Conservation (phyloP, 2,113 vertebrate genomes). For the Ciconia maguari region DNA sequence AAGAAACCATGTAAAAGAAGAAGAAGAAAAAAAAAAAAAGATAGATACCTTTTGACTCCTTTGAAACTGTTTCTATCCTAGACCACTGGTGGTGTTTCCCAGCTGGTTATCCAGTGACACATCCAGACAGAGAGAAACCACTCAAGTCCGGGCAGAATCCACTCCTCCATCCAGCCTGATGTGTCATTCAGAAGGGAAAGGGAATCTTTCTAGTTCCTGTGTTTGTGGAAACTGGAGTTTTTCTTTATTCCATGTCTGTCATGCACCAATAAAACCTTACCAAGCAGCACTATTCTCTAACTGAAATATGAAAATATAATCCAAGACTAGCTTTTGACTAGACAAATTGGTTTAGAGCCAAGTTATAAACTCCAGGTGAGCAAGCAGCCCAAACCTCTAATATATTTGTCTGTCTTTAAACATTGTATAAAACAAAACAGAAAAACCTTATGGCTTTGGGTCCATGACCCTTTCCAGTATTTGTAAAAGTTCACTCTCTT, state of each 20-base stretch:
- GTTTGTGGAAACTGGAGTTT: not conserved
- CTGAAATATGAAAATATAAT: conserved; percentile 42
- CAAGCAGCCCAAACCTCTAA: conserved; percentile 47
- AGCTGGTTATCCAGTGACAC: not conserved
- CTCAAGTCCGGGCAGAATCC: not conserved
- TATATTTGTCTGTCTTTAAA: conserved; percentile 57
- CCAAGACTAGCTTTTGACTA: conserved; percentile 32
- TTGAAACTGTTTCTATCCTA: not conserved
- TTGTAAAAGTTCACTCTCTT: conserved; percentile 26
- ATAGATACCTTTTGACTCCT: not conserved
- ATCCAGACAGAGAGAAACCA: not conserved
- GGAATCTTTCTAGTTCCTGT: not conserved
- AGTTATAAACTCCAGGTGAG: conserved; percentile 59
- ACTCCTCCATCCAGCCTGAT: not conserved
- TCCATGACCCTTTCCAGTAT: conserved; percentile 6
- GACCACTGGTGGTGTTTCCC: not conserved
- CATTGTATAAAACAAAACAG: conserved; percentile 43
- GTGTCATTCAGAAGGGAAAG: not conserved
- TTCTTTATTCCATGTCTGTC: not conserved
- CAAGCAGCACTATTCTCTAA: not conserved
- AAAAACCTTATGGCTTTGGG: not conserved
- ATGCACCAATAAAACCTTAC: not conserved
- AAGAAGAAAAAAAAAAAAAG: not conserved
- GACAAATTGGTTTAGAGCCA: conserved; percentile 44
- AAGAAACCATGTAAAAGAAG: not conserved